Evolutionary conservation across 2,113 vertebrate species (phyloP), one percentile per base, ranked within the genome.

Genomic region (Pteruthius melanotis): DNA sequence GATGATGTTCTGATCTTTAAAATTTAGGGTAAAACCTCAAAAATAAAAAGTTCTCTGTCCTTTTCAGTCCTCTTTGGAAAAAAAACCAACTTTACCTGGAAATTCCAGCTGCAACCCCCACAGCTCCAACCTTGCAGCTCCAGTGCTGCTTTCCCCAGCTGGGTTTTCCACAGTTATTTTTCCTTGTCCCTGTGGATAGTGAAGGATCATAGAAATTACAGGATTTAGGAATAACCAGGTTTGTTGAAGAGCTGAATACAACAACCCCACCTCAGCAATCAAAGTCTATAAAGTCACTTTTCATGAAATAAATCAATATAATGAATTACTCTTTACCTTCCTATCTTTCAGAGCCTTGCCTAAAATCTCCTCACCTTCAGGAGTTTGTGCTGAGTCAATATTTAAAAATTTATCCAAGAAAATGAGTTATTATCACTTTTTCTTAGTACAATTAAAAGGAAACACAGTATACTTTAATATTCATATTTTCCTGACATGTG

Each of bases 121-220:
- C 31, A 82, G 20, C 64, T 52, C 57, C 35, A 60, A 47, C 23
- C 45, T 28, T 17, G 47, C 28, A 33, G n/a, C 54, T 64, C 23
- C 13, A 37, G 27, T 0, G 0, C 16, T 63, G 0, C 22, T 68
- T 52, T 33, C 24, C 23, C 15, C 47, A 26, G 1, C 4, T 6
- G 8, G 12, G 45, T 12, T 49, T 68, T 9, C 28, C 76, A 53
- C 10, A 14, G 5, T 28, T 17, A 52, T 5, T 61, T 70, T 44
- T 47, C 27, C 45, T 66, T 28, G 23, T 54, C 44, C 11, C 22
- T 11, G 15, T 4, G 10, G 35, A 33, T 16, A 39, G 50, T 9
- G n/a, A 75, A 65, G 24, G 39, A 49, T 42, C 19, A 18, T 7
- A 50, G 49, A 91, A 83, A 86, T 50, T 1, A 83, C 3, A 9